Evolutionary conservation across 2,888 invertebrate genomes (phyloP).

Genomic region (Phoenoteleia sp.): DNA sequence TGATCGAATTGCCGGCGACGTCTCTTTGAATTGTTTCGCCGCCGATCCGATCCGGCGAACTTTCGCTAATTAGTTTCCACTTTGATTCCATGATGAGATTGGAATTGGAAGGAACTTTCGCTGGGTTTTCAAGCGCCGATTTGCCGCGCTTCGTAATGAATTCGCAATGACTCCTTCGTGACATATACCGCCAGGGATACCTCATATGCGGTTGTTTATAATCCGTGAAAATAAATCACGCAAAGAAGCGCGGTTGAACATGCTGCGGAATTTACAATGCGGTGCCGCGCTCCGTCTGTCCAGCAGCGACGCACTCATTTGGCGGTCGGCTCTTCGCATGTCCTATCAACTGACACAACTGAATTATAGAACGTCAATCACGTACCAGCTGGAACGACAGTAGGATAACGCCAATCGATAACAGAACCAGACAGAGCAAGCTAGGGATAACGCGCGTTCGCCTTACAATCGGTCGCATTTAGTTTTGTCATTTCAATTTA

Average conservation of each 20-base stretch:
- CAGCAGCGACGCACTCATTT: constrained; percentile 53
- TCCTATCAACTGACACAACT: constrained; percentile 80
- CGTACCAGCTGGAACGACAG: constrained; percentile 70
- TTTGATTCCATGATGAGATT: too few relatives aligned
- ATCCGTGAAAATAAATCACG: constrained; percentile 59
- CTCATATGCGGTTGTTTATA: constrained; percentile 42
- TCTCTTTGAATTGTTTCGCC: too few relatives aligned
- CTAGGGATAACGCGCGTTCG: constrained; percentile 18
- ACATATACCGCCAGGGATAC: constrained; percentile 6
- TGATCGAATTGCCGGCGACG: constrained; percentile 23
- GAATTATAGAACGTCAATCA: constrained; percentile 83
- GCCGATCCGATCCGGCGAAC: too few relatives aligned
- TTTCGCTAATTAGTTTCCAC: too few relatives aligned
- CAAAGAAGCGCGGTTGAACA: constrained; percentile 44
- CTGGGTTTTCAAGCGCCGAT: background rate
- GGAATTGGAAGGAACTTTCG: background rate
- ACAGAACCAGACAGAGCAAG: constrained; percentile 73
- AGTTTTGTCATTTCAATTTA: constrained; percentile 21
- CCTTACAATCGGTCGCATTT: constrained; percentile 39
- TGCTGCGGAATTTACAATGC: constrained; percentile 49
- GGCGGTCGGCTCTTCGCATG: constrained; percentile 73
- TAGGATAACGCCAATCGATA: constrained; percentile 78
- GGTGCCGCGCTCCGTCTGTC: constrained; percentile 47
- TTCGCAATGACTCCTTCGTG: constrained; percentile 30
- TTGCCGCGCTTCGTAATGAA: background rate